A percentile compares a stretch with the other conserved stretches of the same genome.
Conservation (phyloP, 2,797 vertebrate genomes). For the Serranus cabrilla region DNA sequence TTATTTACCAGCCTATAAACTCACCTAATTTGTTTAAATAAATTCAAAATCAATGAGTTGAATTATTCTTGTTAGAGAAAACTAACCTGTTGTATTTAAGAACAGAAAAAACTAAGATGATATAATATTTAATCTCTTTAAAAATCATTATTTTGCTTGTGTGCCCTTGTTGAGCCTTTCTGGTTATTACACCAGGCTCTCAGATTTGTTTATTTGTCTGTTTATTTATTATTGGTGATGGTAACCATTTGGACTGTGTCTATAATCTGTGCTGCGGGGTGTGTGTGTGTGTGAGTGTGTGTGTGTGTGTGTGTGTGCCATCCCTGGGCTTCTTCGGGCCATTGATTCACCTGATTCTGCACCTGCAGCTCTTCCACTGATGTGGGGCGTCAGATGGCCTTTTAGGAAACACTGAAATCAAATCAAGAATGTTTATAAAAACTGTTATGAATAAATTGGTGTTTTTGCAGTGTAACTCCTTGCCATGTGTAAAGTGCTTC, state of each 20-base stretch:
- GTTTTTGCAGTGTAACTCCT: neutral
- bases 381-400: constrained; percentile 10
- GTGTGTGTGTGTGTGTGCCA: constrained; percentile 9
- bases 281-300: constrained; percentile 3
- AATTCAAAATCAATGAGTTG: neutral
- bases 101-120: neutral
- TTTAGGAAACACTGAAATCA: constrained; percentile 15
- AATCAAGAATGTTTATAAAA: neutral
- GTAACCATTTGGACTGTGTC: constrained; percentile 12
- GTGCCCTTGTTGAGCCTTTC: constrained; percentile 10
- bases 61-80: neutral
- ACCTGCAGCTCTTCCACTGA: constrained; percentile 39
- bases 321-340: constrained; percentile 27
- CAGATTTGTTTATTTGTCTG: constrained; percentile 4
- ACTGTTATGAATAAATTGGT: neutral
- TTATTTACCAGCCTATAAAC: neutral
- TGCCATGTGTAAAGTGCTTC: constrained; percentile 10
- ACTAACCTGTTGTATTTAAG: neutral
- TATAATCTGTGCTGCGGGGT: neutral
- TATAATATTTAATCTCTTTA: neutral
- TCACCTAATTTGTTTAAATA: neutral
- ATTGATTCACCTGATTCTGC: constrained; percentile 61
- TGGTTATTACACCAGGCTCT: neutral
- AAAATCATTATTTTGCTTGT: neutral
- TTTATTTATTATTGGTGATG: neutral